These are phyloP conservation scores for Drosophila mercatorum DNA, from an alignment of 2,888 invertebrate genomes.

Conservation along the genomic window DNA sequence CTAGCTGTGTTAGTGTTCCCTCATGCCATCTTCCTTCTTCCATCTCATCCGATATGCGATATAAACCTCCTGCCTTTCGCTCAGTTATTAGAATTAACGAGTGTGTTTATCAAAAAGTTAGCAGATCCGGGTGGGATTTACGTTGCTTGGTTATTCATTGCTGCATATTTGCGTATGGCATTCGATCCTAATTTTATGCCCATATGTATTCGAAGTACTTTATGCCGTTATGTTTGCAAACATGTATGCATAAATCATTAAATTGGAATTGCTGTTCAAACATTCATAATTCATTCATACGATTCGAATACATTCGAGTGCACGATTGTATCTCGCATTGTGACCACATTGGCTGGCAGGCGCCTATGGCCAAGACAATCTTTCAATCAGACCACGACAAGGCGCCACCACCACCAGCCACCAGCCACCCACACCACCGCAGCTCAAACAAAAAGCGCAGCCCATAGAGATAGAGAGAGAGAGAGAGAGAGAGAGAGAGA, in stretches of 20 bases:
- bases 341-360: slow-evolving; percentile 27
- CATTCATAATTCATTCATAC: slow-evolving; percentile 28
- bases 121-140: background rate
- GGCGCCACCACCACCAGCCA: slow-evolving; percentile 26
- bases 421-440: slow-evolving; percentile 39
- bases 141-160: slow-evolving; percentile 3
- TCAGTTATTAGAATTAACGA: slow-evolving; percentile 1
- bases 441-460: slow-evolving; percentile 71
- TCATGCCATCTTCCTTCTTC: too few species aligned
- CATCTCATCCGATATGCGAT: background rate
- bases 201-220: slow-evolving; percentile 1
- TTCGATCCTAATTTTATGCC: slow-evolving; percentile 2
- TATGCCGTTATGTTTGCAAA: slow-evolving; percentile 5
- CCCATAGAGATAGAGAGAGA: background rate
- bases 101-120: slow-evolving; percentile 3
- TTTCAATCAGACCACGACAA: slow-evolving; percentile 59
- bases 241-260: slow-evolving; percentile 34
- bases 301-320: background rate
- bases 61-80: background rate
- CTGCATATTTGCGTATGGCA: slow-evolving; percentile 11
- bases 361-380: slow-evolving; percentile 45
- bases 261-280: slow-evolving; percentile 40
- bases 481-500: slow-evolving; percentile 1
- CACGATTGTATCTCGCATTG: slow-evolving; percentile 9
- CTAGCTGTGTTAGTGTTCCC: too few species aligned